Evolutionary conservation across 2,797 vertebrate species (phyloP), one percentile per base, ranked within the genome.

Genomic region (Mastacembelus armatus): DNA sequence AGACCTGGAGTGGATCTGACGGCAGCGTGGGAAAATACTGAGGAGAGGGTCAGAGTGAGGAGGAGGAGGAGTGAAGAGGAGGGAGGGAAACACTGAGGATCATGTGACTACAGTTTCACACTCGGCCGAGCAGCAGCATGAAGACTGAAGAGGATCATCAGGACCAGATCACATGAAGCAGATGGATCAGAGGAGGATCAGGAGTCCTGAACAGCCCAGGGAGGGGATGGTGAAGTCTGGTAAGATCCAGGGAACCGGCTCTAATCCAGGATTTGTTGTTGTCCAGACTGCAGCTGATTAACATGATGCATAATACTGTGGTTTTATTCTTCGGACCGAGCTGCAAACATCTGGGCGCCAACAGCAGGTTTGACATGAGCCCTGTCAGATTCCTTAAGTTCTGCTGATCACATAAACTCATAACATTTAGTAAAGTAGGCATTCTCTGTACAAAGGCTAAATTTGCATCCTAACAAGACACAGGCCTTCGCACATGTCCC

Each of bases 211-310:
- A 69, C 89, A 18, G 39, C 16, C 14, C 89, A 78, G 89, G 75
- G 94, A 93, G 11, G 85, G 93, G 11, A 88, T 96, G 82, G 85
- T 92, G 73, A 95, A 95, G 91, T 97, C 96, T 71, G 96, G 96
- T 98, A 96, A 95, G 96, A 69, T 10, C 29, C 16, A 35, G 22
- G 57, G 60, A 54, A 19, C 1, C n/a, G 26, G 47, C 11, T 27
- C 19, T 7, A 62, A 21, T 54, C 43, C 58, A 48, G 52, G 27
- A 40, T 10, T n/a, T 27, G 2, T 29, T n/a, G 10, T 8, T 7
- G 7, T n/a, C 24, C 11, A 44, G 43, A 7, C 11, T 45, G 12
- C 16, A 16, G 10, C 3, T 30, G 3, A 5, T 5, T n/a, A n/a
- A n/a, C n/a, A n/a, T n/a, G n/a, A n/a, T n/a, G n/a, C n/a, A n/a